Evolutionary conservation across 2,888 invertebrate genomes (phyloP).

Genomic region (Cataglyphis altisquamis): DNA sequence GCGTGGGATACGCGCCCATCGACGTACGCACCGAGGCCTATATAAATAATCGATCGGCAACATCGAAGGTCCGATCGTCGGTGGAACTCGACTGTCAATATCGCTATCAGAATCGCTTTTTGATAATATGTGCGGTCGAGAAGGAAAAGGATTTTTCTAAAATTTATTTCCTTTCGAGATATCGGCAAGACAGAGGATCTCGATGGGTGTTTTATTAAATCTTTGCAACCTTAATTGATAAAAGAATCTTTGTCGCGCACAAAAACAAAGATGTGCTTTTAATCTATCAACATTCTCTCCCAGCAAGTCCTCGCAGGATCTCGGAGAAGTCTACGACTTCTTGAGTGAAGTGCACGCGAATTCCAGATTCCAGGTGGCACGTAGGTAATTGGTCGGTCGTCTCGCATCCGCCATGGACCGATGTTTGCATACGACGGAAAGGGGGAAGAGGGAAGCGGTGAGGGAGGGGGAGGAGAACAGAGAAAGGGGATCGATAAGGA

Average conservation of each 20-base stretch:
- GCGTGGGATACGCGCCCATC: conserved; percentile 46
- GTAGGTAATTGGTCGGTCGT: conserved; percentile 75
- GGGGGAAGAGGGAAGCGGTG: conserved; percentile 11
- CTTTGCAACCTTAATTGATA: not conserved
- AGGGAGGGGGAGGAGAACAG: conserved; percentile 44
- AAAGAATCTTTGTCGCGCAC: not conserved
- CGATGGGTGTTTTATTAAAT: not conserved
- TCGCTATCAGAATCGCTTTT: conserved; percentile 10
- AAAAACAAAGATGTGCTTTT: not conserved
- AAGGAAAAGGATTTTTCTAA: not conserved
- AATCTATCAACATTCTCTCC: not conserved
- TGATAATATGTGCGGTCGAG: conserved; percentile 27
- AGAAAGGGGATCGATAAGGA: conserved; percentile 75
- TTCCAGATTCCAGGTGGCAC: conserved; percentile 67
- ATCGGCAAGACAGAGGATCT: not conserved
- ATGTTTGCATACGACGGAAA: conserved; percentile 39
- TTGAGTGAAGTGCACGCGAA: conserved; percentile 26
- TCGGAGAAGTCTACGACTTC: not conserved
- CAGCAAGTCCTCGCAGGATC: not conserved
- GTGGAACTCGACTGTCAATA: conserved; percentile 40
- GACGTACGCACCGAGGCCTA: conserved; percentile 37
- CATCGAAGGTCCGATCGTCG: conserved; percentile 12
- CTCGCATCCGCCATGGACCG: conserved; percentile 68
- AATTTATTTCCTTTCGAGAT: not conserved
- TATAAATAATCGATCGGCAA: conserved; percentile 65